These are phyloP conservation scores for Pseudomyrmex dendroicus DNA, from an alignment of 1,140 invertebrate genomes.

Conservation along the genomic window DNA sequence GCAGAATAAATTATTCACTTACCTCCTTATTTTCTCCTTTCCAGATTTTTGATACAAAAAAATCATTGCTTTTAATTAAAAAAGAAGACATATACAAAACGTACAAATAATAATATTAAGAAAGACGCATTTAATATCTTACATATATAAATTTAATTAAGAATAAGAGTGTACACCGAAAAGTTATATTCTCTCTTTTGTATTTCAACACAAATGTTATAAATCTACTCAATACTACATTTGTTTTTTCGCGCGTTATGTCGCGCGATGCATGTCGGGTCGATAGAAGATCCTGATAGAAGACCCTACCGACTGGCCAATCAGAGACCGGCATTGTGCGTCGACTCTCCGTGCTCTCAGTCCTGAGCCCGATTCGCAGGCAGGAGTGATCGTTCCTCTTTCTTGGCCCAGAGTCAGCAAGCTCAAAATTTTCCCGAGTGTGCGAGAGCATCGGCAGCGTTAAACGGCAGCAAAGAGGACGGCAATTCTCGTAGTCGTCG, in stretches of 20 bases:
- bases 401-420: constrained; percentile 71
- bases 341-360: constrained; percentile 73
- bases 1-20: background rate
- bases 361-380: constrained; percentile 76
- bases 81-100: background rate
- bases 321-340: constrained; percentile 68
- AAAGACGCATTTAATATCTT: constrained; percentile 16
- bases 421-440: constrained; percentile 72
- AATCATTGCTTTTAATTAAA: background rate
- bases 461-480: background rate
- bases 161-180: too few relatives aligned
- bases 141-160: too few relatives aligned
- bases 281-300: constrained; percentile 85
- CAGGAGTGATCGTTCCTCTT: constrained; percentile 71
- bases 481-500: too few relatives aligned
- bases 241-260: constrained; percentile 75
- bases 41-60: background rate
- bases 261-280: constrained; percentile 76
- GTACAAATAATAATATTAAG: background rate
- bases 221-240: constrained; percentile 13
- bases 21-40: background rate
- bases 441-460: constrained; percentile 58
- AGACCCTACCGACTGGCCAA: constrained; percentile 83
- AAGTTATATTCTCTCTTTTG: background rate
- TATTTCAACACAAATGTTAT: background rate